Base-by-base conservation (phyloP, 2,888 invertebrate genomes). In the Conistra vaccinii region DNA sequence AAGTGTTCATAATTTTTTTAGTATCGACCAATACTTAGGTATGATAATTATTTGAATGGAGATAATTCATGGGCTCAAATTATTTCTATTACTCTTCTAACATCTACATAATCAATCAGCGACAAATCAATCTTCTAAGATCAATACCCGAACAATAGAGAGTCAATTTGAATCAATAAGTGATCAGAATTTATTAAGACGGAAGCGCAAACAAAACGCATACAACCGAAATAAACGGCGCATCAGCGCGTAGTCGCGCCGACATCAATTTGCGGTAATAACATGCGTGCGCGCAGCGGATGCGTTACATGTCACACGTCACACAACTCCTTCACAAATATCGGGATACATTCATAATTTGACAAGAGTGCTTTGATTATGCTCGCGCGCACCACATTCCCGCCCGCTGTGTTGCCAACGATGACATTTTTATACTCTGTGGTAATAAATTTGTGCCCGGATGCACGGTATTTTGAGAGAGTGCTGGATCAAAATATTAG, bases 281-380 rank as follows among this genome's bases (percentile, higher is more conserved):
- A 87, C 81, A 80, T 69, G 81, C 83, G 79, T 67, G 84, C 69
- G 80, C 81, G 90, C 92, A 87, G 91, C 95, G 95, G 95, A 95
- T 94, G 94, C 93, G 90, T 69, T 78, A 82, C 93, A 75, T 94
- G 95, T 95, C 95, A 91, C 85, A 86, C 89, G 95, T 94, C 95
- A 91, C 89, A 94, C 94, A 92, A 94, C 93, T 95, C 94, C 93
- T 92, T 94, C 95, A 94, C 95, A 94, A 94, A 93, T 93, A 94
- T 94, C 93, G 93, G 93, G 94, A 94, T 91, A 94, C 94, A 94
- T 94, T 94, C 94, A 94, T 95, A 94, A 94, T 92, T 94, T 93
- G 95, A 94, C 93, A 88, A 90, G 89, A 89, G 79, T 89, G 90
- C 95, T 95, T 95, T 95, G 94, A 95, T 92, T 89, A 90, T 88